Base-by-base conservation (phyloP, 1,140 invertebrate genomes). In the Philopotamus ludificatus region DNA sequence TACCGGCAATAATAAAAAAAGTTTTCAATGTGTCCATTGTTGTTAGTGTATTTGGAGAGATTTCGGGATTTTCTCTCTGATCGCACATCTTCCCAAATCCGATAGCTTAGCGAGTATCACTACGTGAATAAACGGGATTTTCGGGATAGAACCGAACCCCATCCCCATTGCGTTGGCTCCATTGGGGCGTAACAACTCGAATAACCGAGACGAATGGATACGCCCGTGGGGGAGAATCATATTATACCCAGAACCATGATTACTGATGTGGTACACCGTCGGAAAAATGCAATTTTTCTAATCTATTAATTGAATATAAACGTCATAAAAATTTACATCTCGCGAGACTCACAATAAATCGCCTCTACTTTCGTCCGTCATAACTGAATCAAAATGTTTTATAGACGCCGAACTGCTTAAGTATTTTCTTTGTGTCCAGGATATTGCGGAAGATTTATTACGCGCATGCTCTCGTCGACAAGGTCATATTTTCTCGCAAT, bases 61-160 rank as follows among this genome's bases (percentile, higher is more conserved):
- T 60, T 60, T 47, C 23, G 21, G 42, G 57, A 47, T 47, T 60
- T 60, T 60, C 57, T 25, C 42, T 22, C 16, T 15, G 39, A 58
- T 44, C 41, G 41, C 55, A 58, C 41, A 60, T 47, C 42, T n/a
- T 34, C 15, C 42, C 10, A 28, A 60, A 60, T 60, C 42, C 57
- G 16, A 15, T 18, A 25, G 57, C 57, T 60, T 60, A 60, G 55
- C 57, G 42, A 26, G 55, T 45, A 58, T 58, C 55, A 58, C 55
- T 21, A 60, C 57, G 44, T 39, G 42, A 45, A 60, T 60, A 60
- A 60, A 60, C 57, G 57, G 57, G 57, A 60, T 60, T 60, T 60
- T 60, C 42, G 23, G 57, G 44, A 47, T 21, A 20, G 15, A 51
- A 3, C 8, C 8, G 15, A 23, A 23, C 41, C 57, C 44, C 18